Percentiles rank a stretch among this genome's conserved stretches.
These are phyloP conservation scores for Ursus arctos DNA, from an alignment of 2,113 vertebrate species.

Conservation along the genomic window DNA sequence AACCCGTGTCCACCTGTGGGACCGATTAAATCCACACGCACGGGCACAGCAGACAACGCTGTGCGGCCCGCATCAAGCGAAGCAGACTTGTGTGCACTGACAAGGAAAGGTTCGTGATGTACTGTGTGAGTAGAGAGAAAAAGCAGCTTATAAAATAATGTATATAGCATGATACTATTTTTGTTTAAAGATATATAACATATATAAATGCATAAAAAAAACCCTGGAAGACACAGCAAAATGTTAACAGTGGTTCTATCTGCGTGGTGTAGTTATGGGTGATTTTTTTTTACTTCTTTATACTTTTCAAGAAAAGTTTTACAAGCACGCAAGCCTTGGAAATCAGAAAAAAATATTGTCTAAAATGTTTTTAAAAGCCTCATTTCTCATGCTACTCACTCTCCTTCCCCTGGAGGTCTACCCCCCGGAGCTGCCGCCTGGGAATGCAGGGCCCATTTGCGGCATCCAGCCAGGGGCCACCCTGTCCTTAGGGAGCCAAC, in stretches of 20 bases:
- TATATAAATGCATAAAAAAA: conserved; percentile 84
- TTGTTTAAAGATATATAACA: conserved; percentile 84
- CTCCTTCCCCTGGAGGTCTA: background rate
- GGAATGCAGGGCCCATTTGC: background rate
- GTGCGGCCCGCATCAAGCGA: background rate
- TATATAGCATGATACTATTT: conserved; percentile 86
- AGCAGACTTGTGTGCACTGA: conserved; percentile 56
- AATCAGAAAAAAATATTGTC: conserved; percentile 44
- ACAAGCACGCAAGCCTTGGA: conserved; percentile 51
- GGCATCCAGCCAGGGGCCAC: background rate
- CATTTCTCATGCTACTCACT: conserved; percentile 48
- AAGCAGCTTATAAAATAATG: conserved; percentile 83
- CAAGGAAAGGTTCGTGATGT: background rate
- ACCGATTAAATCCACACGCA: conserved; percentile 34
- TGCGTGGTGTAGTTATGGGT: conserved; percentile 45
- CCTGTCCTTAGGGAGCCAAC: background rate
- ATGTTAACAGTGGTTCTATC: conserved; percentile 68
- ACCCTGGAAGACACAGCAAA: conserved; percentile 51
- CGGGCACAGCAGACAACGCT: conserved; percentile 55
- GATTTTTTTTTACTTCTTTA: conserved; percentile 57
- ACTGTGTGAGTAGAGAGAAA: conserved; percentile 52
- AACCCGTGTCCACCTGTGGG: conserved; percentile 11
- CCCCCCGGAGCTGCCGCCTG: accelerated
- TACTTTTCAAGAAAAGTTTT: conserved; percentile 73
- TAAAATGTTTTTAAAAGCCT: conserved; percentile 40